Evolutionary conservation across 2,113 vertebrate species (phyloP), one percentile per base, ranked within the genome.

Genomic region (Silurus asotus): DNA sequence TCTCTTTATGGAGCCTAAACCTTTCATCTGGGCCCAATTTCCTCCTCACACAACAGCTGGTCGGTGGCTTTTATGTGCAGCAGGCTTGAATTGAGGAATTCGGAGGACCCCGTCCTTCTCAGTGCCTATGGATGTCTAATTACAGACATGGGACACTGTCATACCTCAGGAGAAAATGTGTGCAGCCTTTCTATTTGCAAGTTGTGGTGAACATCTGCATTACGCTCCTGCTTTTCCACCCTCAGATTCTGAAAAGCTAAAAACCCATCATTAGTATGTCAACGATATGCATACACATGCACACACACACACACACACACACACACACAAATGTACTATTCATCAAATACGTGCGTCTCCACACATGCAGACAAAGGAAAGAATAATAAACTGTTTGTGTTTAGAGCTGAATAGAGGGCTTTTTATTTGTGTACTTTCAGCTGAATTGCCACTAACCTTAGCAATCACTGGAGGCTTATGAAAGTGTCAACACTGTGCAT

Each of bases 1-100:
- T 76, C 70, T 85, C 84, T 88, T 88, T 88, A 86, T 86, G 79
- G 53, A 83, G 62, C 2, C 37, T 74, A 87, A 87, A 78, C 72
- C 79, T 62, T 82, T 85, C 87, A 88, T 88, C 87, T 88, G 87
- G 80, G 87, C 84, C 62, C 87, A 88, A 88, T 88, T 86, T 86
- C 87, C 87, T 23, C 61, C 87, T 83, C 87, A 81, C 81, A 81
- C 84, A 86, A 88, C 87, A 88, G 87, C 87, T 88, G 87, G 84
- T 79, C n/a, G 14, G 69, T 53, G 25, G 37, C 87, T 88, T 88
- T 88, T 81, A 88, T 86, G 84, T 88, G 62, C 64, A 69, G 87
- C 53, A 61, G 19, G 78, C 78, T 72, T 11, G n/a, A 56, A 55
- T 51, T 37, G 55, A 85, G 87, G 87, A 88, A 88, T 88, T 85